Evolutionary conservation across 37 sponge, comb jelly and placozoan genomes (phyloP).

Genomic region (Cladorhizidae sp.): DNA sequence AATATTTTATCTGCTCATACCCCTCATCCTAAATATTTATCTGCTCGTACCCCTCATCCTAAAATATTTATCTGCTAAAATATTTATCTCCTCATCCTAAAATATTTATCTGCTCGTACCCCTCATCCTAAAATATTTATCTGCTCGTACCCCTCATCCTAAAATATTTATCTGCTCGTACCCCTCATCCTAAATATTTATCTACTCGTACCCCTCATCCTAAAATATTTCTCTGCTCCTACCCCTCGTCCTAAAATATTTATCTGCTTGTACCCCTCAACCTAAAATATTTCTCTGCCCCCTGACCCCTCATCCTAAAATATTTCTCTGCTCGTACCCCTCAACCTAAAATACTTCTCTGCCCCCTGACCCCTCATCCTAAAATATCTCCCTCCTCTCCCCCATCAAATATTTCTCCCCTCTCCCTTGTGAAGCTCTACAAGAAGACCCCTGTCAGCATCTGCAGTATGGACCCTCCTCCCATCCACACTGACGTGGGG

Average conservation of each 20-base stretch:
- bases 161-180: too few species aligned
- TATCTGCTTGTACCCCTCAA: too few species aligned
- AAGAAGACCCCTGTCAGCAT: conserved; percentile 68
- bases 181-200: too few species aligned
- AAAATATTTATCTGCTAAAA: too few species aligned
- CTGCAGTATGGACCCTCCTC: conserved; percentile 40
- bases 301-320: background rate
- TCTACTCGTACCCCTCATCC: too few species aligned
- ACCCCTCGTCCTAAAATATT: background rate
- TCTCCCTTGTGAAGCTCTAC: conserved; percentile 21
- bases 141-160: too few species aligned
- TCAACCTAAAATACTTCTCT: background rate
- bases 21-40: too few species aligned
- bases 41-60: too few species aligned
- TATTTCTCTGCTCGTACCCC: background rate
- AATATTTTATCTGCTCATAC: too few species aligned
- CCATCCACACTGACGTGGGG: conserved; percentile 20
- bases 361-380: background rate
- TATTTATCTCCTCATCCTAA: too few species aligned
- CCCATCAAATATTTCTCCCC: background rate
- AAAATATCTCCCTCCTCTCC: background rate
- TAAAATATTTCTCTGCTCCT: background rate
- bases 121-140: too few species aligned
- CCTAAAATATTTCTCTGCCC: background rate
- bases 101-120: too few species aligned